Evolutionary conservation across 2,113 vertebrate species (phyloP).

Genomic region (Malurus alboscapulatus): DNA sequence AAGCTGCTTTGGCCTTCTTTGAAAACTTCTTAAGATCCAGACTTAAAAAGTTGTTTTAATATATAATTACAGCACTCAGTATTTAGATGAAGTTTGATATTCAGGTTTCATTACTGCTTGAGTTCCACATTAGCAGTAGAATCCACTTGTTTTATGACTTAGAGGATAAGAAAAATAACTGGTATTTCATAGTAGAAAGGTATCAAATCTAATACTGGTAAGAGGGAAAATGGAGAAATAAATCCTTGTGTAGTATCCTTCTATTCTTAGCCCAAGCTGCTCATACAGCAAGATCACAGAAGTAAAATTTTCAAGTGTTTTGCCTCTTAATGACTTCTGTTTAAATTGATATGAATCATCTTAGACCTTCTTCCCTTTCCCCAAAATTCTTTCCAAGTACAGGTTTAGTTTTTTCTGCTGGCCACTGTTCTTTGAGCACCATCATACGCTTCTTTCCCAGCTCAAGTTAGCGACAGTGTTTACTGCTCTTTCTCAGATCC

Average conservation of each 20-base stretch:
- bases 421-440: not conserved
- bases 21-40: not conserved
- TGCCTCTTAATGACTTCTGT: not conserved
- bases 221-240: slow-evolving; percentile 2
- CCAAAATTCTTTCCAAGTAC: not conserved
- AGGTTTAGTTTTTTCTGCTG: not conserved
- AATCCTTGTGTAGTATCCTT: not conserved
- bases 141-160: slow-evolving; percentile 1
- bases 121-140: slow-evolving; percentile 11
- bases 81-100: slow-evolving; percentile 46
- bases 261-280: not conserved
- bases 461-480: not conserved
- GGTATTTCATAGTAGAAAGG: not conserved
- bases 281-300: not conserved
- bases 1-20: slow-evolving; percentile 11
- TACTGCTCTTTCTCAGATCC: not conserved
- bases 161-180: not conserved
- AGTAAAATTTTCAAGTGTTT: not conserved
- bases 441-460: not conserved
- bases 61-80: slow-evolving; percentile 18
- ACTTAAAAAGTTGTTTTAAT: not conserved
- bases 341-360: not conserved
- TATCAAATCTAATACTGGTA: not conserved
- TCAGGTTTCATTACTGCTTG: slow-evolving; percentile 55
- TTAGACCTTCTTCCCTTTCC: not conserved